Base-by-base conservation (phyloP, 2,888 invertebrate species). In the Oeneis ivallda region DNA sequence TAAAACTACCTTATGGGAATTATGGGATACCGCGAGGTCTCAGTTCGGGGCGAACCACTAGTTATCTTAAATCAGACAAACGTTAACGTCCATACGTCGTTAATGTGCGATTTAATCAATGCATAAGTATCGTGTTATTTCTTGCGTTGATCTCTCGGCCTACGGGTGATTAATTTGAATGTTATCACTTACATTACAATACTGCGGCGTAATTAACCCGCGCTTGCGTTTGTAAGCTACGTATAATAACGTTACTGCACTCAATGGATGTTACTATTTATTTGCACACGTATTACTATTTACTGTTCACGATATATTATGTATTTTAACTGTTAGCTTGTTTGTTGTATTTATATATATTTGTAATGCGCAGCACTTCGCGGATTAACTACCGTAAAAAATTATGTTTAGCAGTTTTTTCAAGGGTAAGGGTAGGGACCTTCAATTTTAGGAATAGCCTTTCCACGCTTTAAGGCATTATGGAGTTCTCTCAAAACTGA, bases 181-280 rank as follows among this genome's bases (percentile, higher is more conserved):
- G 47, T 67, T 67, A 68, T 68, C 58, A 54, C 37, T 57, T 26
- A 39, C 26, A 26, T 2, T 26, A 26, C 26, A 26, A 47, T 60
- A 65, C 65, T 60, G 50, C 65, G 62, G 45, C 56, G 56, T 61
- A 65, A 60, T 68, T 39, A 61, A 50, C 39, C 39, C 19, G 62
- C 47, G 13, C 26, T 26, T 37, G 50, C 32, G 50, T 53, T 65
- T 52, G 17, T 34, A 43, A 11, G 50, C 59, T 17, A 37, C 57
- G 50, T 64, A 64, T 15, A 58, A 54, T 43, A 59, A 62, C 34
- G 62, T 65, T 53, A 62, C 37, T 58, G 37, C 53, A 54, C 13
- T 59, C 58, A 11, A 57, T 59, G 34, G 52, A 64, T 43, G 47
- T 63, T 62, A 59, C 41, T 4, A 5, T 58, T 45, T 26, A 11